Evolutionary conservation across 2,797 vertebrate species (phyloP), one percentile per base, ranked within the genome.

Genomic region (Etheostoma perlongum): DNA sequence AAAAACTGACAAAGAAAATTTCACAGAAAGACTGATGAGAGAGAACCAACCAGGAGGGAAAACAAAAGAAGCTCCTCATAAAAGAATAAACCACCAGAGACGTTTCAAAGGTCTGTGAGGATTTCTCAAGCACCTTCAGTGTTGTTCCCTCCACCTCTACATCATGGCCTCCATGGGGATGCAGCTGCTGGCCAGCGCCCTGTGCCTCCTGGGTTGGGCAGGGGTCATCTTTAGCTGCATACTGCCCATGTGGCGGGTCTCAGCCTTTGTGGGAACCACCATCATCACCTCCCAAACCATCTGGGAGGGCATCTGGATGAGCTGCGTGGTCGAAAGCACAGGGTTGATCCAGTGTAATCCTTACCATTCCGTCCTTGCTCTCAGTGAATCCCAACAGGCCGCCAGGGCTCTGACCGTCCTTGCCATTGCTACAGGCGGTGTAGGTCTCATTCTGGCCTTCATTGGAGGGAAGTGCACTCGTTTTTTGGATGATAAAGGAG

Each of bases 261-360:
- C 95, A 0, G 94, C 95, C 63, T 96, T 96, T 5, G 83, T 95
- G 33, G 95, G 95, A 3, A 92, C 62, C 85, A 95, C 92, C 85
- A 95, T 96, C 13, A 78, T 96, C 83, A 95, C 94, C 15, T 88
- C 95, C 0, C 90, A 95, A 90, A 94, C 70, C 52, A 81, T 93
- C 68, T 95, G 93, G 95, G 95, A 96, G 73, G 95, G 95, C 21
- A 95, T 96, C 88, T 96, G 95, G 95, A 96, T 95, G 95, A 82
- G 70, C 58, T 96, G 95, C 0, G 92, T 95, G 84, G 82, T 91
- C 15, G 88, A 96, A 86, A 95, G 94, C 87, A 96, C 95, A 0
- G 95, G 95, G 0, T 82, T 94, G 62, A 91, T 95, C 14, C 81
- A 88, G 83, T 96, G 95, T 57, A 95, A 95, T 54, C 90, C 93